These are phyloP conservation scores for Crenuchus spilurus DNA, from an alignment of 2,797 vertebrate genomes.

Conservation along the genomic window DNA sequence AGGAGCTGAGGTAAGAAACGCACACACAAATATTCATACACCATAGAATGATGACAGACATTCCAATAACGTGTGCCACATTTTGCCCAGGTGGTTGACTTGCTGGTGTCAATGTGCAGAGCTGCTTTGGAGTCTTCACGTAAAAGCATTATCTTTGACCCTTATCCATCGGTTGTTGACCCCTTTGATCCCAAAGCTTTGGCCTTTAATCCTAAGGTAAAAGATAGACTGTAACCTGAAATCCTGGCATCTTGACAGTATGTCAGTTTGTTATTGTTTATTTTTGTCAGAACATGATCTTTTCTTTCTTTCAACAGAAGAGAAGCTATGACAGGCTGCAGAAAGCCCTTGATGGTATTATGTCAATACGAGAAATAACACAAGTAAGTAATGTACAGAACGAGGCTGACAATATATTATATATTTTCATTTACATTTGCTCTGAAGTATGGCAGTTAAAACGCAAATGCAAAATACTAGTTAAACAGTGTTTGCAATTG, in stretches of 20 bases:
- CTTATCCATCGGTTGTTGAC: constrained; percentile 97
- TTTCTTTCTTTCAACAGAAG: constrained; percentile 74
- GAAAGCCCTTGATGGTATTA: constrained; percentile 90
- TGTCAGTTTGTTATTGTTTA: background rate
- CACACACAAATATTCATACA: background rate
- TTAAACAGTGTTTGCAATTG: no score
- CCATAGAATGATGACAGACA: no score
- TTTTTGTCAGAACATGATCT: background rate
- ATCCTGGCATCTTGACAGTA: constrained; percentile 80
- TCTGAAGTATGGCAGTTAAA: no score
- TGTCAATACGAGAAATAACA: constrained; percentile 91
- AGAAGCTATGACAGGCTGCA: constrained; percentile 93
- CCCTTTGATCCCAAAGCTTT: constrained; percentile 97
- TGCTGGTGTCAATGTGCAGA: constrained; percentile 97
- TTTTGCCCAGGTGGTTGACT: constrained; percentile 89
- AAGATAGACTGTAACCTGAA: constrained; percentile 90
- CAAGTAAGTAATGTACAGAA: constrained; percentile 76
- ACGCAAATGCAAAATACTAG: no score
- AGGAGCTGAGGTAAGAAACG: constrained; percentile 87
- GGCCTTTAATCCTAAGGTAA: constrained; percentile 99
- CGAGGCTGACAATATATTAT: background rate
- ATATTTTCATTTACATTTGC: background rate
- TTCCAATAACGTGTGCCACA: constrained; percentile 95
- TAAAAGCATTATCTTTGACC: constrained; percentile 99
- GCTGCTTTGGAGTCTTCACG: constrained; percentile 96